Base-by-base conservation (phyloP, 2,113 vertebrate species). In the Puffinus mauretanicus region DNA sequence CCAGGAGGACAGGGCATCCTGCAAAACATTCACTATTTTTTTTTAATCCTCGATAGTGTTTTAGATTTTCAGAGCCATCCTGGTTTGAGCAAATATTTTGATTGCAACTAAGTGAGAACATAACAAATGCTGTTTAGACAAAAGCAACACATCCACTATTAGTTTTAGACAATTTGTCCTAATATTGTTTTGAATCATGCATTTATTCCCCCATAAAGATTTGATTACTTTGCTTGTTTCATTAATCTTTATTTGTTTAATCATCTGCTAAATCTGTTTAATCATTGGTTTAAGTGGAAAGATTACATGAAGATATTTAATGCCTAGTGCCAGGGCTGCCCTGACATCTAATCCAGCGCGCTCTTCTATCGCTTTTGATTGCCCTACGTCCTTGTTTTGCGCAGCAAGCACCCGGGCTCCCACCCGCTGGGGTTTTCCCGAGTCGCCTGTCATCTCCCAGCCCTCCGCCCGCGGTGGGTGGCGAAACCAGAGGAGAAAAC, bases 201-300 rank as follows among this genome's bases (percentile, higher is more conserved):
- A 15, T 98, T 98, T 97, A 94, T 97, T 96, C 95, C 95, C 94
- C 98, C 96, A 97, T 98, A 97, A 97, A 98, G 97, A 98, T 97
- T 94, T 98, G 98, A 98, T 98, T 97, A 93, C 97, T 98, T 97
- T 96, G 92, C 98, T 98, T 98, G 97, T 98, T 98, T 96, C 97
- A 98, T 98, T 98, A 98, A 98, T 98, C 98, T 98, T 98, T 98
- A 98, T 98, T 98, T 98, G 97, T 98, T 98, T 98, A 98, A 98
- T 98, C 98, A 97, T 97, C 98, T 98, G 96, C 97, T 98, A 97
- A 98, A 98, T 98, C 98, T 98, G 97, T 97, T 97, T 98, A 98
- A 98, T 98, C 97, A 89, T 72, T 97, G 97, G 94, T 97, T 97
- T 98, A 98, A 98, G 97, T 97, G 97, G 97, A 96, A 97, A 97